These are phyloP conservation scores for Hypotaenidia philippensis DNA, from an alignment of 2,797 vertebrate species.

Conservation along the genomic window DNA sequence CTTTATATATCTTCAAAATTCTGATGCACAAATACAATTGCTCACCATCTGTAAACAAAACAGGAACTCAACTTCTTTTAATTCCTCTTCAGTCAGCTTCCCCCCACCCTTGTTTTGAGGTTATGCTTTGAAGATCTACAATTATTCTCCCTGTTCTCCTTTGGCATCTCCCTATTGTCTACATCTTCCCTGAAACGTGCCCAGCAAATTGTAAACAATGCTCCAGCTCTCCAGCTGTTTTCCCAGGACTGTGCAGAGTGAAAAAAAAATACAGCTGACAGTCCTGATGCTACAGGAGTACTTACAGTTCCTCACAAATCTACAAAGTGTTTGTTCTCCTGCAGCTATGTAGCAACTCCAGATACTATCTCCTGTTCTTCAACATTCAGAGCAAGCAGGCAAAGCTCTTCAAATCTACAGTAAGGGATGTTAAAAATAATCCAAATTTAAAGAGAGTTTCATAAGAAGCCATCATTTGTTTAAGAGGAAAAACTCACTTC, in stretches of 20 bases:
- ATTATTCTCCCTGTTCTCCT: slow-evolving; percentile 19
- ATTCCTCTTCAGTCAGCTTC: not conserved
- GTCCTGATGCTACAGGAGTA: not conserved
- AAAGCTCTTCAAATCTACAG: not conserved
- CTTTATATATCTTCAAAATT: not conserved
- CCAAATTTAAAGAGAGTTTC: not conserved
- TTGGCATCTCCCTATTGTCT: slow-evolving; percentile 30
- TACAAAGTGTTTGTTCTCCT: not conserved
- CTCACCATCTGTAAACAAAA: too few species aligned
- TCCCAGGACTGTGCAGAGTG: not conserved
- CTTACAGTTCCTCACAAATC: not conserved
- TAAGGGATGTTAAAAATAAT: not conserved
- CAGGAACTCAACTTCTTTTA: not conserved
- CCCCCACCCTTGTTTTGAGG: not conserved
- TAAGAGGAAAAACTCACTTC: not conserved
- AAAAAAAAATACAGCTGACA: slow-evolving; percentile 10
- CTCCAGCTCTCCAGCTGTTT: slow-evolving; percentile 30
- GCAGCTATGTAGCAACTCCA: not conserved
- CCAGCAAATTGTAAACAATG: slow-evolving; percentile 3
- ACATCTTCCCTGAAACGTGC: slow-evolving; percentile 5
- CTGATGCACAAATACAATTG: not conserved
- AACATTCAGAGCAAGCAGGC: not conserved
- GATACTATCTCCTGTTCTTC: not conserved
- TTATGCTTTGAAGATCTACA: slow-evolving; percentile 6
- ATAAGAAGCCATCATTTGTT: not conserved